A percentile compares a stretch with the other conserved stretches of the same genome.
phyloP scores from a whole-genome alignment of 2,113 vertebrate species.

The Sialia sialis region DNA sequence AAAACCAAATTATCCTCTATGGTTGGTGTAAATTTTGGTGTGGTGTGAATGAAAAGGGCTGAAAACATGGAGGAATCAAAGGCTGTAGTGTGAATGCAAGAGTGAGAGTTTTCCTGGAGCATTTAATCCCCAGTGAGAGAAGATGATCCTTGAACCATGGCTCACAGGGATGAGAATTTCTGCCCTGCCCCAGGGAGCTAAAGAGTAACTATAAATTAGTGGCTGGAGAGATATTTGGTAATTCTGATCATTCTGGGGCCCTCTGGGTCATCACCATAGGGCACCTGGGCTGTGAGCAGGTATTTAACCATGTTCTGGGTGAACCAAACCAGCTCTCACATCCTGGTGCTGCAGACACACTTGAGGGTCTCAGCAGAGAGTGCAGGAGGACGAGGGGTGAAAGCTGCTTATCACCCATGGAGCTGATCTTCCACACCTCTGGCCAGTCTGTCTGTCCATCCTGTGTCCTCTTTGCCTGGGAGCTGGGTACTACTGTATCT shows the following conservation, averaged over 20 bases:
- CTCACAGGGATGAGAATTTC: neutral
- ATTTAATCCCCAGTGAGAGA: neutral
- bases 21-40: neutral
- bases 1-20: neutral
- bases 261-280: fast-evolving
- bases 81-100: neutral
- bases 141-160: neutral
- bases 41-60: neutral
- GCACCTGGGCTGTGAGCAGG: neutral
- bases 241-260: neutral
- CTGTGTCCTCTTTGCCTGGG: neutral
- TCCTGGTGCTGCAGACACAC: neutral
- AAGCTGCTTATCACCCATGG: neutral
- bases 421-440: neutral
- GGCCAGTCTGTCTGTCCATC: neutral
- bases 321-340: neutral
- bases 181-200: neutral
- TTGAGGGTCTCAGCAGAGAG: fast-evolving
- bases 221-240: neutral
- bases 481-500: neutral
- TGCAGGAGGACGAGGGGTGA: fast-evolving
- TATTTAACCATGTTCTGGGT: neutral
- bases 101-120: neutral
- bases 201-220: neutral
- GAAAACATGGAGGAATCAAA: neutral